A percentile compares a stretch with the other conserved stretches of the same genome.
Conservation (phyloP, 2,797 vertebrate genomes). For the Notoglanidium macrostoma region DNA sequence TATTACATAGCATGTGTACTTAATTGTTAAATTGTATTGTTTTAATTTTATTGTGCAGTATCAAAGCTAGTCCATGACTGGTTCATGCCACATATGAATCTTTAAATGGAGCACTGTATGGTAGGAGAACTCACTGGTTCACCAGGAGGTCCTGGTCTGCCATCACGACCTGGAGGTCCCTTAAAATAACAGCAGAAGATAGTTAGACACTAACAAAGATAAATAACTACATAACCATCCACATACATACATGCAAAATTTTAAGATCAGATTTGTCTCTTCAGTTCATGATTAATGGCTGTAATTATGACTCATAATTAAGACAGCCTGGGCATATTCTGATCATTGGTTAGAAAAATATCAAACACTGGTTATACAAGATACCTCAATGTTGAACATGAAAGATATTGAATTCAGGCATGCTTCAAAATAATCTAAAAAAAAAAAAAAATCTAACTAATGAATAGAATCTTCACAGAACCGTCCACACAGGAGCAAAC, state of each 20-base stretch:
- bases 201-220: slow-evolving; percentile 5
- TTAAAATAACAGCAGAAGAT: slow-evolving; percentile 74
- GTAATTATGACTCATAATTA: neutral
- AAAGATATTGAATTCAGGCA: neutral
- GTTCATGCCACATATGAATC: neutral
- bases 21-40: neutral
- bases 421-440: neutral
- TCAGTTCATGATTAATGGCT: neutral
- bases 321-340: neutral
- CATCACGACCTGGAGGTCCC: slow-evolving; percentile 89
- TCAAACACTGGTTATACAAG: neutral
- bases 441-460: neutral
- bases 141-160: slow-evolving; percentile 90
- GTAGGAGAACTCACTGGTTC: slow-evolving; percentile 84
- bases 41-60: neutral
- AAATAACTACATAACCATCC: neutral
- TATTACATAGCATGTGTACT: neutral
- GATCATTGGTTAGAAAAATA: neutral
- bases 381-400: neutral
- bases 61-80: too few species aligned
- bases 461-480: too few species aligned
- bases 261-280: neutral
- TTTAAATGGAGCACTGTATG: neutral
- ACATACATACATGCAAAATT: neutral
- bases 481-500: too few species aligned